Conservation (phyloP, 2,113 vertebrate genomes). For the Brienomyrus longianalis region DNA sequence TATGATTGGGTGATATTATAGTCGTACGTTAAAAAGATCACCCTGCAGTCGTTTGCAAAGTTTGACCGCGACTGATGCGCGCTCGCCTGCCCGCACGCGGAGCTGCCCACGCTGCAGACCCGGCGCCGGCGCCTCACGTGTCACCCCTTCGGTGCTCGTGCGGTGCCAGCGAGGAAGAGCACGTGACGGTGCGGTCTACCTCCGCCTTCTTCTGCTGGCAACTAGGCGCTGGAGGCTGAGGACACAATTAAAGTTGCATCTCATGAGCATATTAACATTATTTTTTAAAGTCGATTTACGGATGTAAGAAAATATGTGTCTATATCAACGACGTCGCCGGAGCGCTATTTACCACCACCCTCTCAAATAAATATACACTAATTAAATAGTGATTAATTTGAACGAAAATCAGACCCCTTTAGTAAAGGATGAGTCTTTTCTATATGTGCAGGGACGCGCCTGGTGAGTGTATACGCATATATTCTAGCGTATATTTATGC, state of each 20-base stretch:
- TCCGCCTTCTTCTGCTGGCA: conserved; percentile 34
- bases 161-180: conserved; percentile 33
- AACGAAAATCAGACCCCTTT: neutral
- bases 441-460: neutral
- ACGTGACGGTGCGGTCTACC: conserved; percentile 25
- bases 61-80: neutral
- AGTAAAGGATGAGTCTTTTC: neutral
- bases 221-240: conserved; percentile 10
- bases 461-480: neutral
- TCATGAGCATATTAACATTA: neutral
- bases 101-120: conserved; percentile 17
- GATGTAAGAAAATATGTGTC: neutral
- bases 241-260: neutral
- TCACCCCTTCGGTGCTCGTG: conserved; percentile 35
- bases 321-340: neutral
- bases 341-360: neutral
- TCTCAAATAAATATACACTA: neutral
- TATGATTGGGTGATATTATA: neutral
- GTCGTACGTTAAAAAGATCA: neutral
- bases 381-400: neutral
- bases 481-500: neutral
- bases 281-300: neutral
- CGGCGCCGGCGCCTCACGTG: conserved; percentile 39
- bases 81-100: neutral
- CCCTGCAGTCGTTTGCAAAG: neutral